These are phyloP conservation scores for Drosophila vallismaia DNA, from an alignment of 2,888 invertebrate species.

Conservation along the genomic window DNA sequence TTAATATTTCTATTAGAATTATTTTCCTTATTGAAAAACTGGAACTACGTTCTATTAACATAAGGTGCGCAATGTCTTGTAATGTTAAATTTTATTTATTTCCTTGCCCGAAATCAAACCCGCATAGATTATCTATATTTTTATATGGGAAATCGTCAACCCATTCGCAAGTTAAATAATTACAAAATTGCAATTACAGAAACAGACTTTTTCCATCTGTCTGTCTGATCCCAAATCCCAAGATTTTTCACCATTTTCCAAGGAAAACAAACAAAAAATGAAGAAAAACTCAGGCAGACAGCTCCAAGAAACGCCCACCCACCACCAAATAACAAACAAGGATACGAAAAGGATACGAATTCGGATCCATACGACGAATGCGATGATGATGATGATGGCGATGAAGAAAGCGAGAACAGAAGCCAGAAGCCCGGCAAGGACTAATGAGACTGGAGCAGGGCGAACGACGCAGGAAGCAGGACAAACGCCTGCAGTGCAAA, in stretches of 20 bases:
- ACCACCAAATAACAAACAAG: constrained; percentile 14
- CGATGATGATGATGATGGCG: constrained; percentile 24
- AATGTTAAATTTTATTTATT: background rate
- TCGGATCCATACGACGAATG: constrained; percentile 33
- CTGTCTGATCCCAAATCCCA: background rate
- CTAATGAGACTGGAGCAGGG: constrained; percentile 69
- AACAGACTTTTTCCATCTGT: constrained; percentile 10
- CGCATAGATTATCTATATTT: constrained; percentile 4
- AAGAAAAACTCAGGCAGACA: constrained; percentile 6
- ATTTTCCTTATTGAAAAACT: too few relatives aligned
- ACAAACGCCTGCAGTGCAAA: constrained; percentile 79
- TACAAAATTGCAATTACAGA: constrained; percentile 38
- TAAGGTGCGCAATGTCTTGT: too few relatives aligned
- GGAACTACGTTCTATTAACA: too few relatives aligned
- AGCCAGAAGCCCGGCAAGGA: constrained; percentile 61
- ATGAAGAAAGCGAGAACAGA: constrained; percentile 53
- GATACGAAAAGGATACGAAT: constrained; percentile 7
- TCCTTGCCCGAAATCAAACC: background rate
- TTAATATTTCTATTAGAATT: background rate
- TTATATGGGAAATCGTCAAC: constrained; percentile 14
- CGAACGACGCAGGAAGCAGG: constrained; percentile 15
- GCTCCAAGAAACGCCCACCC: constrained; percentile 33
- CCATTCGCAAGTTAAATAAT: constrained; percentile 23
- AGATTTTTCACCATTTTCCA: constrained; percentile 13
- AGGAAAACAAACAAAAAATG: background rate